Base-by-base conservation (phyloP, 2,113 vertebrate genomes). In the Monarcha castaneiventris region DNA sequence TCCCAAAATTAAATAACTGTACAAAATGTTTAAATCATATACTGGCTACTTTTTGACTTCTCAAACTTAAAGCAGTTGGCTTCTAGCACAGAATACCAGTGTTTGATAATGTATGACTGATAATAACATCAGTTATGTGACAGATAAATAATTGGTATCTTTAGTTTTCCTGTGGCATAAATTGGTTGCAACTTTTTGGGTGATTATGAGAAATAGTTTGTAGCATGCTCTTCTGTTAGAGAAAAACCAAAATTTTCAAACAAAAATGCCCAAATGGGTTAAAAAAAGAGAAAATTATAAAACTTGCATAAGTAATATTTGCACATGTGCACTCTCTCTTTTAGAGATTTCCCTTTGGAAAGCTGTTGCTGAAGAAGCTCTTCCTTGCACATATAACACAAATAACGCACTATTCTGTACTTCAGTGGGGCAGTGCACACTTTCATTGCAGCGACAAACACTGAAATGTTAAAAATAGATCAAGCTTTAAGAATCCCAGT, bases 401-500 rank as follows among this genome's bases (percentile, higher is more conserved):
- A 54, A 27, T 5, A 77, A 37, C 67, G 9, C 39, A 37, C 54
- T 51, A 44, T 75, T 78, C 77, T 82, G 54, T 67, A 32, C 51
- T 56, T 72, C 87, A 92, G 88, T 27, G 64, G 76, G 90, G 92
- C 96, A 81, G 61, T 21, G 13, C 58, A 8, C 61, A 75, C 96
- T 97, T 96, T 91, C 58, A 5, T 58, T 59, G 84, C 71, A 48
- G 82, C 6, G 51, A 74, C 97, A 94, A 96, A 95, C 94, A 92
- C 96, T 94, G 95, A 95, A 79, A 82, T 86, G 97, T 97, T 98
- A 98, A 98, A 98, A 98, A 98, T 98, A 98, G 98, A 98, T 97
- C 95, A 91, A 88, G 97, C 97, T 97, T 95, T 97, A 98, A 98
- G 98, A 98, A 98, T 98, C 97, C 93, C 97, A 98, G 98, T 98